phyloP scores from a whole-genome alignment of 2,113 vertebrate genomes.

The Prietella phreatophila region DNA sequence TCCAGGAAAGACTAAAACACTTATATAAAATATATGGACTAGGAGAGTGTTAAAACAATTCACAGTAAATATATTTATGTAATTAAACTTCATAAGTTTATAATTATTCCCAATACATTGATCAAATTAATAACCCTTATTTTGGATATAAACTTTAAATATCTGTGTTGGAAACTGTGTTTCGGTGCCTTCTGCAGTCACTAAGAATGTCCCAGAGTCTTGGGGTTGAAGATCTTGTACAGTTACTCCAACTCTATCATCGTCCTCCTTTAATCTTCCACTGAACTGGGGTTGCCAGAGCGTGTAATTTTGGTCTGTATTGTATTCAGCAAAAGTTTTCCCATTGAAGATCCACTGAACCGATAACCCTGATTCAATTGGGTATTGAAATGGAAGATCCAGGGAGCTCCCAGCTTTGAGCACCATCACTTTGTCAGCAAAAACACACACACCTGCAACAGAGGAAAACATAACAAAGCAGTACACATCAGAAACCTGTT shows the following conservation, averaged over 20 bases:
- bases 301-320: neutral
- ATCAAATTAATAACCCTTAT: neutral
- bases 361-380: neutral
- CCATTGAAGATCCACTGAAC: neutral
- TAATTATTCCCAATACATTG: too few relatives aligned
- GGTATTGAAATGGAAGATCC: neutral
- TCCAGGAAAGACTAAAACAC: too few relatives aligned
- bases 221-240: neutral
- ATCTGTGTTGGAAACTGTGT: neutral
- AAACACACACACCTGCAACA: neutral
- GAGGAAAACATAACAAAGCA: neutral
- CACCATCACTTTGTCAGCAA: neutral
- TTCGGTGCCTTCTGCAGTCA: neutral
- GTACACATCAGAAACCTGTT: too few relatives aligned
- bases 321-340: neutral
- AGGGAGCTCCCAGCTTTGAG: neutral
- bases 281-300: too few relatives aligned
- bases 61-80: too few relatives aligned
- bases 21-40: too few relatives aligned
- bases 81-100: too few relatives aligned
- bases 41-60: too few relatives aligned
- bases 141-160: neutral
- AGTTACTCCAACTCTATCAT: neutral
- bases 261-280: too few relatives aligned
- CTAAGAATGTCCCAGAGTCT: neutral